These are phyloP conservation scores for Notarius lentiginosus DNA, from an alignment of 2,113 vertebrate species.

Conservation along the genomic window DNA sequence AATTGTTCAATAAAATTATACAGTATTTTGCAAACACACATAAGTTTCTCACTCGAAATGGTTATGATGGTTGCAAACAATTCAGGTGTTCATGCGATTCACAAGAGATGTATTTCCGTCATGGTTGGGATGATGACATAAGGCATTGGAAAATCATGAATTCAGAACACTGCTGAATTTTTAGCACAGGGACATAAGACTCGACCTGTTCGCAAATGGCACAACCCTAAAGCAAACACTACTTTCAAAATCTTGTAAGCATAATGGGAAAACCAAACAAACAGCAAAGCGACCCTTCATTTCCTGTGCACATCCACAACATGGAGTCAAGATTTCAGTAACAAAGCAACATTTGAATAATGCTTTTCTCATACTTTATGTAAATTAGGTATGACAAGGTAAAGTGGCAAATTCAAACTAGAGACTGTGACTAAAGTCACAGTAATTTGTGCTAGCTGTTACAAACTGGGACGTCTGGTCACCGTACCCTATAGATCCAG, in stretches of 20 bases:
- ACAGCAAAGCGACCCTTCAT: not conserved
- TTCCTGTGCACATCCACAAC: not conserved
- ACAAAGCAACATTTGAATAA: not conserved
- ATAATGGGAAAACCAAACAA: not conserved
- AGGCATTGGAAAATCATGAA: not conserved
- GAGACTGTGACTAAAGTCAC: no score
- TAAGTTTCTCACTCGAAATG: no score
- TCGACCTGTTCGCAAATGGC: not conserved
- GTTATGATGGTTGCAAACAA: no score
- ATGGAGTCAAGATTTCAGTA: not conserved
- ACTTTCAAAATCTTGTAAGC: no score
- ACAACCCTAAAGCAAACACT: not conserved
- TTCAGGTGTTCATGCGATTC: not conserved
- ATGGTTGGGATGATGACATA: not conserved
- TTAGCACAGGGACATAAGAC: no score
- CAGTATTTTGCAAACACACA: no score
- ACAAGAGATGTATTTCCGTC: not conserved
- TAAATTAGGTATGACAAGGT: not conserved
- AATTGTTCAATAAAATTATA: no score
- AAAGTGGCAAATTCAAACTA: no score
- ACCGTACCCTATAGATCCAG: no score
- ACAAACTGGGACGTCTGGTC: no score
- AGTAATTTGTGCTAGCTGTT: no score
- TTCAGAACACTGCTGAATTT: no score
- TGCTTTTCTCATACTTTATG: not conserved